Evolutionary conservation across 2,888 invertebrate genomes (phyloP), one percentile per base, ranked within the genome.

Genomic region (Ganaspis brasiliensis): DNA sequence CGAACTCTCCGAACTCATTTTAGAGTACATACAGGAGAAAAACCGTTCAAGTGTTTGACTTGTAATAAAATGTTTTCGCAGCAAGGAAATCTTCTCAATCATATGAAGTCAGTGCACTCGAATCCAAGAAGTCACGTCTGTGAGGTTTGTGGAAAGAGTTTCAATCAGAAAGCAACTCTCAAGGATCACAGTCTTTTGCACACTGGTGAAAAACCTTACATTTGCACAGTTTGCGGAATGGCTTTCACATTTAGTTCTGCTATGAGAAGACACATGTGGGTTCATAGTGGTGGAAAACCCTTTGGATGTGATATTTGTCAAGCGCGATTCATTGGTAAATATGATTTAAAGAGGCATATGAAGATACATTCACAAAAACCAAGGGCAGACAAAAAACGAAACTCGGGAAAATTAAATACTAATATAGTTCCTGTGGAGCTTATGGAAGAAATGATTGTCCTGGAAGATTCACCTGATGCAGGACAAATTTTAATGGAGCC

Each of bases 11-110:
- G 93, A 1, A 93, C 93, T 37, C 94, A 94, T 81, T 93, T 93
- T 92, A 89, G 94, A 0, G 93, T 94, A 87, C 94, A 94, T 81
- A 94, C 94, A 0, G 94, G 94, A 0, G 94, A 94, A 75, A 92
- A 93, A 12, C 94, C 94, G 0, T 94, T 92, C 78, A 92, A 93
- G 8, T 94, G 94, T 77, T 92, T 93, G 57, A 88, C 93, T 8
- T 94, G 94, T 78, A 89, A 92, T 0, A 93, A 93, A 79, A 92
- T 93, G 0, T 94, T 94, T 78, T 91, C 91, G 0, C 91, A 91
- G 59, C 88, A 91, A 73, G 91, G 91, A 0, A 91, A 91, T 78
- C 78, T 91, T 0, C 73, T 90, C 3, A 91, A 89, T 74, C 91
- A 91, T 63, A 76, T 82, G 21, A 87, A 87, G 70, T 67, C 67